Base-by-base conservation (phyloP, 2,113 vertebrate genomes). In the Strix aluco region DNA sequence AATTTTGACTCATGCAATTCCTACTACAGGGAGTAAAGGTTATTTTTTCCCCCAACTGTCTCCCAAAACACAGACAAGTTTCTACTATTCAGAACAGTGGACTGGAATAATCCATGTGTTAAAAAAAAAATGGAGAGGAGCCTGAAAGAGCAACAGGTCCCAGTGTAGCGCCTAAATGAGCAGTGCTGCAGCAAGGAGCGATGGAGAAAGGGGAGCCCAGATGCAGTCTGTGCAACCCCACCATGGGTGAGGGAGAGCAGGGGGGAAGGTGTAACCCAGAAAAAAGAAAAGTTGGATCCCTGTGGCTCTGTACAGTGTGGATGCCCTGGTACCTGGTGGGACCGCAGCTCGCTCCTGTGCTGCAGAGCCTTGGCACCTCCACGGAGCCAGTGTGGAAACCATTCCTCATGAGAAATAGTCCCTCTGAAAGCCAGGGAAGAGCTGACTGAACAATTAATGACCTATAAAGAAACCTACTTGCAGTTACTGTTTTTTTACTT, bases 151-250 rank as follows among this genome's bases (percentile, higher is more conserved):
- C 32, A 61, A 40, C 63, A 81, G 51, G 40, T 66, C 20, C 6
- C 0, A 6, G 46, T 8, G 9, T 6, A 59, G 38, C 1, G 2
- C 40, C 32, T 47, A 13, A 58, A 67, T 0, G 0, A 0, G 1
- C 2, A 1, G 25, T 8, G 44, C 36, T 58, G 54, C 59, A 47
- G 36, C 1, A 0, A 65, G 51, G 22, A 47, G 26, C 1, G 1
- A 38, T 5, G 29, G 34, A 63, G 25, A 34, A 46, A 36, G 44
- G 57, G 15, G 34, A 75, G 55, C 15, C 32, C 54, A 16, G 54
- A 19, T 17, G 36, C 3, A 3, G 40, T 22, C 44, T 32, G 11
- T 3, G 5, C 16, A n/a, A 20, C 8, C 9, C 20, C 17, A n/a
- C 6, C 21, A 25, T 1, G 2, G 29, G 11, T 21, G 67, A 66